Evolutionary conservation across 2,113 vertebrate species (phyloP).

Genomic region (Chaetorhynchus papuensis): DNA sequence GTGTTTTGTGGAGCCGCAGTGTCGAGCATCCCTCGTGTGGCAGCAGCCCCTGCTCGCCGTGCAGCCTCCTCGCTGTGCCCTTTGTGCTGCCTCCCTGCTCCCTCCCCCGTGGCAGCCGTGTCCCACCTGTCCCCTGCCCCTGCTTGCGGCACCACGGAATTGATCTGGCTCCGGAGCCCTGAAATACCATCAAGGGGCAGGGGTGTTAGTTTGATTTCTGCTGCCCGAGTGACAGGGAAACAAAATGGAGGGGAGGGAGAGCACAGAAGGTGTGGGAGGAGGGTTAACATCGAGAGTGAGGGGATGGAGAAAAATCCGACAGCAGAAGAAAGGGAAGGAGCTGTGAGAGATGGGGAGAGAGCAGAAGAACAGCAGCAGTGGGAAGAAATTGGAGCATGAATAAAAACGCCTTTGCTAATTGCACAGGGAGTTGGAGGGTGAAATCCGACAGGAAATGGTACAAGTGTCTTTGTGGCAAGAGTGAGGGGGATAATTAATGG

Average conservation of each 20-base stretch:
- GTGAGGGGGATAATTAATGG: neutral
- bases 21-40: fast-evolving
- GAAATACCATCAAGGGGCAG: neutral
- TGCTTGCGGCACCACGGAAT: neutral
- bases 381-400: neutral
- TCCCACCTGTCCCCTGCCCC: neutral
- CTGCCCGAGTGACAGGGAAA: neutral
- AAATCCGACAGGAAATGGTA: neutral
- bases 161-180: neutral
- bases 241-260: neutral
- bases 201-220: neutral
- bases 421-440: neutral
- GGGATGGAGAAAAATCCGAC: neutral
- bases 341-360: neutral
- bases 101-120: neutral
- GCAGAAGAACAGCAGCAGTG: neutral
- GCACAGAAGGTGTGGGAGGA: neutral
- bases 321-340: neutral
- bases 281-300: neutral
- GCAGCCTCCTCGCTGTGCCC: neutral
- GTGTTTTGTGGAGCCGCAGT: neutral
- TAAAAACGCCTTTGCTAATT: neutral
- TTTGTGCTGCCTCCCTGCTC: neutral
- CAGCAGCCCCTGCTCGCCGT: fast-evolving
- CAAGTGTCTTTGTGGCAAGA: neutral